phyloP scores from a whole-genome alignment of 2,113 vertebrate species.

The Dasypus novemcinctus region DNA sequence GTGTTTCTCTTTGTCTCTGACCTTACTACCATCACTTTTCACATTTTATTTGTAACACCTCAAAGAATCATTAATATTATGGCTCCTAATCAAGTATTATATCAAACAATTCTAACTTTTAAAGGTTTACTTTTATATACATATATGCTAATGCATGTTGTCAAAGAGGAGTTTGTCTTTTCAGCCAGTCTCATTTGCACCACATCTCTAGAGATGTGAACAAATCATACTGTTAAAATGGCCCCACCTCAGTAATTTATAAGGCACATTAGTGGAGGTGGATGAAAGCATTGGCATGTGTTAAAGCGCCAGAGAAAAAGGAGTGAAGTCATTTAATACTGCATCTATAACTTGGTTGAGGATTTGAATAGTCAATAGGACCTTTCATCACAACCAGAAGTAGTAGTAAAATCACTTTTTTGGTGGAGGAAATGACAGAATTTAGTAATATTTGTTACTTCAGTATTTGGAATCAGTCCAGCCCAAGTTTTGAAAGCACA shows the following conservation, averaged over 20 bases:
- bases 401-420: slow-evolving; percentile 75
- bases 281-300: slow-evolving; percentile 63
- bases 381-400: slow-evolving; percentile 78
- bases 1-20: slow-evolving; percentile 50
- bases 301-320: slow-evolving; percentile 67
- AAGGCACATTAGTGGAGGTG: slow-evolving; percentile 58
- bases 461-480: slow-evolving; percentile 74
- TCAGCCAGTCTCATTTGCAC: slow-evolving; percentile 20
- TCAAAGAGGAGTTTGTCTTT: slow-evolving; percentile 66
- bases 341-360: slow-evolving; percentile 40
- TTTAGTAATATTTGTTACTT: slow-evolving; percentile 76
- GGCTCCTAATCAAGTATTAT: background rate
- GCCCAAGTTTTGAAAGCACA: slow-evolving; percentile 64
- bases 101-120: slow-evolving; percentile 6
- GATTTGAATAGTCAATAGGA: slow-evolving; percentile 68
- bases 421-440: slow-evolving; percentile 78
- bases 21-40: slow-evolving; percentile 2
- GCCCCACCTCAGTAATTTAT: slow-evolving; percentile 61
- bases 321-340: slow-evolving; percentile 73
- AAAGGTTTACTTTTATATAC: slow-evolving; percentile 16
- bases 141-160: background rate
- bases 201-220: slow-evolving; percentile 70
- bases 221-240: slow-evolving; percentile 38
- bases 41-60: slow-evolving; percentile 31
- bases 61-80: slow-evolving; percentile 45